Evolutionary conservation across 2,113 vertebrate genomes (phyloP), one percentile per base, ranked within the genome.

Genomic region (Falco punctatus): DNA sequence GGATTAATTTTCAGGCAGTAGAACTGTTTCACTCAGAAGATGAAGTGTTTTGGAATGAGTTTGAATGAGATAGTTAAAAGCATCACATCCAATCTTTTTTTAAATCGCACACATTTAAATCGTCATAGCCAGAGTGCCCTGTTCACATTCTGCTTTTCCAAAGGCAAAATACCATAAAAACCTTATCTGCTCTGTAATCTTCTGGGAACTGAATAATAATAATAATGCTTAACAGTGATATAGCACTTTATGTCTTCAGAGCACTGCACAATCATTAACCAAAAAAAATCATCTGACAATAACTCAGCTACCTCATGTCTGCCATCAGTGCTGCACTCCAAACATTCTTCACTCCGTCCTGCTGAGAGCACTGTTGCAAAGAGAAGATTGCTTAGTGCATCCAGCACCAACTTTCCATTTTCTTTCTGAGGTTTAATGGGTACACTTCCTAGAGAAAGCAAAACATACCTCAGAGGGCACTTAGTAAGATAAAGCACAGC

Each of bases 1-100:
- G 81, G 87, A 96, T 95, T 91, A 91, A 75, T 94, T 95, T 94
- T 94, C 90, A 95, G 62, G 74, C 74, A 88, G 33, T 18, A 94
- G 62, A 95, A 96, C 66, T 80, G 54, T 92, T 96, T 93, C 49
- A 26, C 66, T 90, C 62, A 40, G 51, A 94, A 92, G 73, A 96
- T 81, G 44, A 94, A 96, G 40, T 92, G 74, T 73, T 96, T 81
- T 96, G 81, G 81, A 94, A 95, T 87, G 78, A 87, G 57, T 75
- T 75, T 88, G 78, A 94, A 94, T 85, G 84, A 93, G 73, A 87
- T 42, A 75, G 74, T 95, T 93, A 92, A 86, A 94, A 92, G 85
- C 67, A 90, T 91, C 52, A 82, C 80, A 69, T 94, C 65, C 81
- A 80, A 92, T 94, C 35, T 87, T 88, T 84, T 96, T 82, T 80